Base-by-base conservation (phyloP, 1,140 invertebrate species). In the Notospermus geniculatus region DNA sequence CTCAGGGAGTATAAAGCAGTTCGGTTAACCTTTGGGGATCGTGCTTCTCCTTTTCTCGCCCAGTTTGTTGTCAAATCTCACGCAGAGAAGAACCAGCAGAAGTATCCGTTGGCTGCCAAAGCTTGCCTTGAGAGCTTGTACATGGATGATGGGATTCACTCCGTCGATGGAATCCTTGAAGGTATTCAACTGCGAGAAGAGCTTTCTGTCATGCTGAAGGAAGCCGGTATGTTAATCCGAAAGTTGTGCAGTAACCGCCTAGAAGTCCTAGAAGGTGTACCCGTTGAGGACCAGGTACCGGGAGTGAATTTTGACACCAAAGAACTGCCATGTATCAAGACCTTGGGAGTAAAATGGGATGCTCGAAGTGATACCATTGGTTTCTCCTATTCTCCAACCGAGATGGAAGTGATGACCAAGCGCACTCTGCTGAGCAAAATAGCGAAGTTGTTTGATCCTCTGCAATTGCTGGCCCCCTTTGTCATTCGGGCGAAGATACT, bases 11-110 rank as follows among this genome's bases (percentile, higher is more conserved):
- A 50, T 50, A 27, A 50, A n/a, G n/a, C 25, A 23, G n/a, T n/a
- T 19, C 46, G 46, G 4, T n/a, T 50, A 7, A 50, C 46, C 46
- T 50, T 50, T n/a, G 46, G 46, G n/a, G 25, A 50, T n/a, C n/a
- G 19, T 5, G n/a, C 46, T 9, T 50, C 46, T 5, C 46, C 25
- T 23, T 50, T 23, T n/a, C 25, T 50, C 4, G 46, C 46, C 4
- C 46, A 50, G 46, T 19, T 7, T 27, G 25, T 50, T 27, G 5
- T 50, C 4, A 19, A 50, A n/a, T 7, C n/a, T n/a, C 46, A 50
- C n/a, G 46, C 46, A 4, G 25, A 50, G n/a, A 23, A 9, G 19
- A 19, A 7, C 4, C 4, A 7, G n/a, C 5, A 50, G 5, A n/a
- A 7, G n/a, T 50, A 23, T n/a, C 46, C 46, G n/a, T 4, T n/a